These are phyloP conservation scores for Rhadinocentrus ornatus DNA, from an alignment of 2,797 vertebrate genomes.

Conservation along the genomic window DNA sequence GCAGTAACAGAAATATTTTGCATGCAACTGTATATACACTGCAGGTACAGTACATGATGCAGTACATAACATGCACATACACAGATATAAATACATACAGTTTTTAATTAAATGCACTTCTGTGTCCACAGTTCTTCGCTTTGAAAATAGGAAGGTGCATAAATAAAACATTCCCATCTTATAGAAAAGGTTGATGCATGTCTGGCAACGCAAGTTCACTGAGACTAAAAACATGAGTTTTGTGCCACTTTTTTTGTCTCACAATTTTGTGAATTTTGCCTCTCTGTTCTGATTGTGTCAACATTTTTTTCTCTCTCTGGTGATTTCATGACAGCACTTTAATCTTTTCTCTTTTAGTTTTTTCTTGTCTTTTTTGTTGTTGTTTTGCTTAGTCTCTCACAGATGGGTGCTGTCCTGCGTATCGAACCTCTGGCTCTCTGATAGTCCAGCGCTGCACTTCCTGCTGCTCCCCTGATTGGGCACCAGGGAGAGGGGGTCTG, in stretches of 20 bases:
- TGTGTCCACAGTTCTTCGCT: conserved; percentile 76
- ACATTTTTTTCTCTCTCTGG: conserved; percentile 25
- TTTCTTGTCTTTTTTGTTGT: neutral
- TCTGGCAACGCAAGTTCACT: conserved; percentile 45
- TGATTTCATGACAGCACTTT: conserved; percentile 39
- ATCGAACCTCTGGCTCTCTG: conserved; percentile 82
- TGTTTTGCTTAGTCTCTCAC: conserved; percentile 63
- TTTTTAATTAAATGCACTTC: conserved; percentile 82
- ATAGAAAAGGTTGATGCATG: conserved; percentile 77
- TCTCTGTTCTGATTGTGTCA: conserved; percentile 19
- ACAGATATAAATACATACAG: conserved; percentile 72
- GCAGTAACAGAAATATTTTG: conserved; percentile 7
- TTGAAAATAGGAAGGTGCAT: conserved; percentile 75
- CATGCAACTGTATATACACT: conserved; percentile 17
- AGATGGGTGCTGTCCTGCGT: conserved; percentile 87
- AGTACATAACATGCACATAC: conserved; percentile 79
- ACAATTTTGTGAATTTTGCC: conserved; percentile 21
- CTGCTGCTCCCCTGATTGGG: conserved; percentile 81
- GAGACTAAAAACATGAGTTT: conserved; percentile 32
- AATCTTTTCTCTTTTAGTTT: conserved; percentile 12
- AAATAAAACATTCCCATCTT: conserved; percentile 72
- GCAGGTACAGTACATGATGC: conserved; percentile 57
- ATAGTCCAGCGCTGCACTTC: conserved; percentile 77
- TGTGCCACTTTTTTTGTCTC: conserved; percentile 24
- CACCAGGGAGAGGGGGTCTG: conserved; percentile 85